Conservation (phyloP, 2,797 vertebrate species). For the Nothura maculosa region DNA sequence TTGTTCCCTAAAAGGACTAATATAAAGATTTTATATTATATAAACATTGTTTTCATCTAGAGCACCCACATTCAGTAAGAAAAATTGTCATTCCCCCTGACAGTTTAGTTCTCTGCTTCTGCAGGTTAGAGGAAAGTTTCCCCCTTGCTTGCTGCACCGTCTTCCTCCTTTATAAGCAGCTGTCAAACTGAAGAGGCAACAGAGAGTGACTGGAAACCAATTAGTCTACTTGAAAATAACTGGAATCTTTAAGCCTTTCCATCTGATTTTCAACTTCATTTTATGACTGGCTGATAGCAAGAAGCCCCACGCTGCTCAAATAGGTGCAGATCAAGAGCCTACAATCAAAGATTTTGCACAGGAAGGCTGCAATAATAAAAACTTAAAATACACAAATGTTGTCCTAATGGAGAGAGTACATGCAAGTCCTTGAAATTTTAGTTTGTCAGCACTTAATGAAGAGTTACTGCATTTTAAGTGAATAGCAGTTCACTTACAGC, state of each 20-base stretch:
- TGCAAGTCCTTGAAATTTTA: background rate
- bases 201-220: background rate
- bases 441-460: background rate
- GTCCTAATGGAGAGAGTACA: background rate
- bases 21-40: background rate
- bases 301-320: background rate
- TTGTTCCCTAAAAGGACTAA: background rate
- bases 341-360: background rate
- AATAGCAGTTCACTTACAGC: background rate
- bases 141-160: background rate
- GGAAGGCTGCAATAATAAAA: background rate
- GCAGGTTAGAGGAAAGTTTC: background rate
- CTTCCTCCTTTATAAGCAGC: background rate
- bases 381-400: background rate
- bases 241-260: background rate
- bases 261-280: background rate
- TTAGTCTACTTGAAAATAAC: background rate
- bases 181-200: background rate
- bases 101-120: background rate
- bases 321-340: background rate
- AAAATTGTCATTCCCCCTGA: background rate
- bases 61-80: background rate
- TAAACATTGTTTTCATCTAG: background rate
- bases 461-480: background rate
- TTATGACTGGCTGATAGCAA: background rate